Conservation (phyloP, 2,888 invertebrate genomes). For the Lydus trimaculatus region DNA sequence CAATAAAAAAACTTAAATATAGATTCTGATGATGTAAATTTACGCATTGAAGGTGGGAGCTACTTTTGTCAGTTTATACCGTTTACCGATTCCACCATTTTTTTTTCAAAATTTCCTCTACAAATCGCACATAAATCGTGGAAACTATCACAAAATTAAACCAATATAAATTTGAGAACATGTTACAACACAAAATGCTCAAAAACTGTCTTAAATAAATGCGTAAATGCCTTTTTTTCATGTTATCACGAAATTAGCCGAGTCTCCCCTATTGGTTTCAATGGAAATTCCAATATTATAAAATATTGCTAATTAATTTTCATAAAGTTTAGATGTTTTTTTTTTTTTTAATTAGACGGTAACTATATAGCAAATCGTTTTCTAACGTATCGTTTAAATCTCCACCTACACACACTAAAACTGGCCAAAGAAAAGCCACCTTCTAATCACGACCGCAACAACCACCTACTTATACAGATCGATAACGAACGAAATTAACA, state of each 20-base stretch:
- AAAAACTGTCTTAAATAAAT: too few relatives aligned
- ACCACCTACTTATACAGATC: neutral
- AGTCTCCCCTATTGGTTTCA: neutral
- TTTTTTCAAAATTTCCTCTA: too few relatives aligned
- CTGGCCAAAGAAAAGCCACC: neutral
- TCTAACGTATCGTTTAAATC: conserved; percentile 39
- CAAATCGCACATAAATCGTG: too few relatives aligned
- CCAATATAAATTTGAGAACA: too few relatives aligned
- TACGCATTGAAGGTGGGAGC: too few relatives aligned
- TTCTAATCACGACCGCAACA: neutral
- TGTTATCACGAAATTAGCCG: conserved; percentile 7
- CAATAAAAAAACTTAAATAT: too few relatives aligned
- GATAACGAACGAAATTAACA: neutral
- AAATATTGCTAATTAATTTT: conserved; percentile 10
- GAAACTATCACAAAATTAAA: too few relatives aligned
- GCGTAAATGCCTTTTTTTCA: too few relatives aligned
- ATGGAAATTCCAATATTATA: neutral
- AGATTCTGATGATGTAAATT: too few relatives aligned
- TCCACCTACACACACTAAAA: conserved; percentile 31
- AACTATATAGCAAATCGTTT: conserved; percentile 29
- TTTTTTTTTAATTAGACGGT: conserved; percentile 38
- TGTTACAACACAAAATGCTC: too few relatives aligned
- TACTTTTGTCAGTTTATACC: too few relatives aligned
- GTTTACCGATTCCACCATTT: too few relatives aligned
- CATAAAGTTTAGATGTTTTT: conserved; percentile 12